Evolutionary conservation across 2,113 vertebrate species (phyloP), one percentile per base, ranked within the genome.

Genomic region (Protomyctophum bolini): DNA sequence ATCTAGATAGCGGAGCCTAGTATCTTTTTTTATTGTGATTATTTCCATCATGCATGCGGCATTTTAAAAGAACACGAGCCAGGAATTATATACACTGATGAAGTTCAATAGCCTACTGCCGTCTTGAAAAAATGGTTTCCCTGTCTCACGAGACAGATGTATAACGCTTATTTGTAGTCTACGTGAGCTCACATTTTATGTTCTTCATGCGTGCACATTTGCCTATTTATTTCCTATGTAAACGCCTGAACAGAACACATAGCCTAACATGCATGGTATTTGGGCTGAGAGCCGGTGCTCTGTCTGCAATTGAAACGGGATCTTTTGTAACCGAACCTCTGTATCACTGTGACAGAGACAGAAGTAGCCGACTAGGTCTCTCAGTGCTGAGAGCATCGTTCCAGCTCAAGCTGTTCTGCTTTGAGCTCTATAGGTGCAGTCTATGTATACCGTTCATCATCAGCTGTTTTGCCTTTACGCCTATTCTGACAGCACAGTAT

Each of bases 101-200:
- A 89, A 89, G 79, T 89, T 87, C 75, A 83, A 64, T 9, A 21
- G 21, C 21, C 21, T 21, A 72, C 67, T 80, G 63, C 65, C 65
- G 76, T 81, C 58, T 69, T 50, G 72, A 59, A 33, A 58, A 51
- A 72, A 74, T 73, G 77, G 54, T 80, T 72, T 75, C 72, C 48
- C 66, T 54, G 46, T 63, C 49, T 63, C 14, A 12, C 3, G 50
- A 72, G 68, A 66, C 73, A 66, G 70, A 70, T 60, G 68, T 10
- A 63, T 10, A 63, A 41, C 33, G 55, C 54, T 47, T n/a, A 11
- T 62, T 61, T 33, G 7, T 10, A 61, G 59, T 41, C 45, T 57
- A 9, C 51, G 14, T 52, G 8, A 52, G 50, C 21, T 58, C 12
- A 56, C 8, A 56, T 21, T 15, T 56, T 56, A 7, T 14, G 54